Base-by-base conservation (phyloP, 2,113 vertebrate species). In the Anas platyrhynchos region DNA sequence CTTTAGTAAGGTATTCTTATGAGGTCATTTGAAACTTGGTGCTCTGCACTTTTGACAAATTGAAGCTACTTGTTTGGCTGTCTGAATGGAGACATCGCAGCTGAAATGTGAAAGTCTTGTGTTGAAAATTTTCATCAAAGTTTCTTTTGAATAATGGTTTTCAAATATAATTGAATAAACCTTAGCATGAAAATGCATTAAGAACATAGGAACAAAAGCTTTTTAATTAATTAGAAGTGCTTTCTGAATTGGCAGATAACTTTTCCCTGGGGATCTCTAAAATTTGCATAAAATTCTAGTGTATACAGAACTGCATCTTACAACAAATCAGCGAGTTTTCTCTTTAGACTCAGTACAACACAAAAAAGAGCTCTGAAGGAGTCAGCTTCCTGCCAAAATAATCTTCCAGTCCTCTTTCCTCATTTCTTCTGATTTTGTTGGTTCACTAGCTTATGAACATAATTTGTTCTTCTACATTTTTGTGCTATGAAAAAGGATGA, bases 211-310 rank as follows among this genome's bases (percentile, higher is more conserved):
- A 93, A 88, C 66, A 92, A 92, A 94, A 92, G 41, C 15, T 72
- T 92, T 83, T 71, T 8, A 93, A 92, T 90, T 92, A 88, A 88
- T 89, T 86, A 76, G 73, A 82, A 92, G 52, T 52, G 8, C 26
- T 83, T 91, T 95, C 2, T 3, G 58, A 80, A 59, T 61, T 80
- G 43, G 32, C 83, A 89, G 68, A 63, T 61, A 79, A 38, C 34
- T 62, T 89, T 76, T 20, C 89, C n/a, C 58, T 62, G 32, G 7
- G 50, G 16, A 21, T 32, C 9, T 80, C 32, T 58, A 36, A 63
- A 93, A 76, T 94, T 72, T 34, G 52, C 50, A 73, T 87, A 67
- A 50, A 86, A 73, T 2, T 2, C 55, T 65, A 58, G 14, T 38
- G 36, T 44, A 46, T 43, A 44, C 22, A 46, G 27, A 62, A 38